Evolutionary conservation across 2,113 vertebrate genomes (phyloP).

Genomic region (Phyllostomus hastatus): DNA sequence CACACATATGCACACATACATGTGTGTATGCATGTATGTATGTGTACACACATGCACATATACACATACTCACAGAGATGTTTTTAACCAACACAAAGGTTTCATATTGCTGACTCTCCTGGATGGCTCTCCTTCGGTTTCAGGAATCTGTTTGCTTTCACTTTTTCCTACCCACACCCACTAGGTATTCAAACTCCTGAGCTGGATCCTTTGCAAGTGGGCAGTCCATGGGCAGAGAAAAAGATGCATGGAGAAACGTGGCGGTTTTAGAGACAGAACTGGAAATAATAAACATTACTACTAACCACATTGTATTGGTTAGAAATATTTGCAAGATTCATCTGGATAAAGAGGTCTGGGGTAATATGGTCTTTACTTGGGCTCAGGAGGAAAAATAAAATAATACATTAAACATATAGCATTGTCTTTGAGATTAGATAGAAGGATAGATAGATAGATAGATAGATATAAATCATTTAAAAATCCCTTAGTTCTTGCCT

Average conservation of each 20-base stretch:
- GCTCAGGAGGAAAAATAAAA: neutral
- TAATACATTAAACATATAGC: neutral
- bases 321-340: neutral
- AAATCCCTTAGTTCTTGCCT: neutral
- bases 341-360: neutral
- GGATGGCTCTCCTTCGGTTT: neutral
- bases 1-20: too few species aligned
- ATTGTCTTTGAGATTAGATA: neutral
- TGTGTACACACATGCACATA: neutral
- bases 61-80: neutral
- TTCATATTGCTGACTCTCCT: neutral
- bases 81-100: neutral
- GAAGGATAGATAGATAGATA: neutral
- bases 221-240: neutral
- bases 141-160: neutral
- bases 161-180: neutral
- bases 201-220: neutral
- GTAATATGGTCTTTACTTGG: neutral
- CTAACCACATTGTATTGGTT: neutral
- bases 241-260: neutral
- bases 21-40: neutral
- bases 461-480: neutral
- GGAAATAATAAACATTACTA: neutral
- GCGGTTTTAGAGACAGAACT: neutral
- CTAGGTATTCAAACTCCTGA: neutral